Percentiles rank a stretch among this genome's conserved stretches.
phyloP scores from a whole-genome alignment of 2,888 invertebrate species.

The Girardia tigrina region DNA sequence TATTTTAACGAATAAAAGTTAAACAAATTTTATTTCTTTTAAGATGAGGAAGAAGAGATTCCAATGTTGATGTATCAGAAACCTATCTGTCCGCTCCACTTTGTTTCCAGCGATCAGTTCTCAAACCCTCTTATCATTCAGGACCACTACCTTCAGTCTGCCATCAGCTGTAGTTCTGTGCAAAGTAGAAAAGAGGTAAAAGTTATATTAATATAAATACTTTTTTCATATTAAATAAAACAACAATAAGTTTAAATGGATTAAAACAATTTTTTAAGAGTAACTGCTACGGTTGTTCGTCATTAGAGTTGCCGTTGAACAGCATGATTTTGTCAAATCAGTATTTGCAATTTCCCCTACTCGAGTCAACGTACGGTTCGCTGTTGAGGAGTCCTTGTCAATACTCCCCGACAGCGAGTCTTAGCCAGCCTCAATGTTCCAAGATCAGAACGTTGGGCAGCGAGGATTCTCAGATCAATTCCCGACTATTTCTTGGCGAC shows the following conservation, averaged over 20 bases:
- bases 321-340: conserved; percentile 17
- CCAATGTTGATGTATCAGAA: conserved; percentile 8
- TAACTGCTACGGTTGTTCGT: neutral
- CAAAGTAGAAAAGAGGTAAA: neutral
- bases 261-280: too few species aligned
- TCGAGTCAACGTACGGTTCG: conserved; percentile 14
- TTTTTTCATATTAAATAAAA: too few species aligned
- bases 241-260: too few species aligned
- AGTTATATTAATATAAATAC: too few species aligned
- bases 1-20: too few species aligned
- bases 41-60: neutral
- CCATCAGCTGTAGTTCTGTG: neutral
- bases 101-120: neutral
- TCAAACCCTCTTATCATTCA: conserved; percentile 12
- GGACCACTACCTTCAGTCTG: neutral
- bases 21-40: too few species aligned
- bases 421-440: neutral
- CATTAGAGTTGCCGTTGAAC: neutral
- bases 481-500: neutral
- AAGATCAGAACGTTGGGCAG: neutral
- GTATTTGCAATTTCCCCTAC: neutral
- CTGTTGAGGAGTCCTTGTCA: neutral
- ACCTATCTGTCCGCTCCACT: conserved; percentile 5
- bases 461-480: neutral
- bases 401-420: neutral